Evolutionary conservation across 2,113 vertebrate species (phyloP), one percentile per base, ranked within the genome.

Genomic region (Cygnus atratus): DNA sequence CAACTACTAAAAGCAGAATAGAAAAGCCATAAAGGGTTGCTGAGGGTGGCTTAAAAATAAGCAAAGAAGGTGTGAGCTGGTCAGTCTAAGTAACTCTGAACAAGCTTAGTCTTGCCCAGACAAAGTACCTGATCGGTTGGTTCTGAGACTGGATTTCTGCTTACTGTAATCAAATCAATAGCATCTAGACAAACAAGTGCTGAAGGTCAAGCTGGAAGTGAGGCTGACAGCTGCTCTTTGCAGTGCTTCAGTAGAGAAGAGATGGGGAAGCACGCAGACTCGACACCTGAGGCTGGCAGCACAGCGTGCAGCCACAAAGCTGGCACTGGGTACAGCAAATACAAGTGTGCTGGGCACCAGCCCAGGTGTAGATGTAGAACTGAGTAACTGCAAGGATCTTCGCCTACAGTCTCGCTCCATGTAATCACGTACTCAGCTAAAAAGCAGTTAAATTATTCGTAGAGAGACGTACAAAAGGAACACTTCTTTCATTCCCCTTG

Each of bases 231-330:
- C 29, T 26, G 57, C 35, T 66, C 25, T 29, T 90, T 15, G 59
- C 0, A 0, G 8, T 20, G 46, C 44, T 57, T 20, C 12, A 19
- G 39, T 13, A 5, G 9, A 44, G 61, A 39, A 8, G 18, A 37
- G 61, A 12, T 28, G 61, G 61, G 16, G 24, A 39, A 41, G 24
- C 4, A 0, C 3, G 24, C 20, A 5, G 37, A 4, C 52, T 21
- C 48, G 7, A 11, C 24, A 5, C 12, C 48, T 33, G 41, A 13
- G 17, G 37, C 10, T 43, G 43, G 37, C 5, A 11, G 43, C 46
- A 5, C 26, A 24, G 87, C 46, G 10, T 29, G 6, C 14, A 41
- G 50, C 21, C 9, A 4, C 9, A 55, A 41, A 0, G 1, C 0
- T 11, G 35, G 8, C 2, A 2, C 44, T 61, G 43, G 11, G 14